Evolutionary conservation across 2,113 vertebrate genomes (phyloP).

Genomic region (Monopterus albus): DNA sequence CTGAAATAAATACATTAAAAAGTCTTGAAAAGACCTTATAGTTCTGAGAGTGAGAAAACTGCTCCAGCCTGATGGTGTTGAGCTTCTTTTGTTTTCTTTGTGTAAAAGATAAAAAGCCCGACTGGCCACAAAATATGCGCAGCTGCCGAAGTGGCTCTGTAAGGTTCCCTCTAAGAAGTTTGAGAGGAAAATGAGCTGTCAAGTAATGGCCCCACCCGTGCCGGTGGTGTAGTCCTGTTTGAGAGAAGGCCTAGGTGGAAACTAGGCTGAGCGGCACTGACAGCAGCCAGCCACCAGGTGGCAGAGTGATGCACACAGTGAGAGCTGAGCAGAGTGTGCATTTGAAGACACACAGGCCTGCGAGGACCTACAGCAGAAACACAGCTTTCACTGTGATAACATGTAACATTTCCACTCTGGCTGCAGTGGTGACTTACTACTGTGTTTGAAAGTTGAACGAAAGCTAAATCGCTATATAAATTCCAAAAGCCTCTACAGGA

Average conservation of each 20-base stretch:
- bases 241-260: conserved; percentile 28
- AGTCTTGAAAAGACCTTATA: background rate
- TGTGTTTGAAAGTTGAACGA: conserved; percentile 9
- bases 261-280: conserved; percentile 45
- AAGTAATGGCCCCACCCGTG: conserved; percentile 63
- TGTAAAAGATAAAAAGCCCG: background rate
- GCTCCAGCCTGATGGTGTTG: too few relatives aligned
- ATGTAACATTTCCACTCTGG: background rate
- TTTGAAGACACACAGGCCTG: background rate
- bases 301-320: conserved; percentile 67
- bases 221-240: conserved; percentile 39
- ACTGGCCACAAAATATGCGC: background rate
- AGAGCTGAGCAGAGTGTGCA: conserved; percentile 20
- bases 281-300: conserved; percentile 76
- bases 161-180: conserved; percentile 33
- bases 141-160: background rate
- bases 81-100: too few relatives aligned
- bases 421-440: background rate
- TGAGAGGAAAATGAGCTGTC: conserved; percentile 24
- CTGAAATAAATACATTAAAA: background rate
- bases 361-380: background rate
- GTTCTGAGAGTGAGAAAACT: too few relatives aligned
- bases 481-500: background rate
- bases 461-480: conserved; percentile 4
- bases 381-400: conserved; percentile 14